Evolutionary conservation across 2,797 vertebrate genomes (phyloP).

Genomic region (Syngnathus rostellatus): DNA sequence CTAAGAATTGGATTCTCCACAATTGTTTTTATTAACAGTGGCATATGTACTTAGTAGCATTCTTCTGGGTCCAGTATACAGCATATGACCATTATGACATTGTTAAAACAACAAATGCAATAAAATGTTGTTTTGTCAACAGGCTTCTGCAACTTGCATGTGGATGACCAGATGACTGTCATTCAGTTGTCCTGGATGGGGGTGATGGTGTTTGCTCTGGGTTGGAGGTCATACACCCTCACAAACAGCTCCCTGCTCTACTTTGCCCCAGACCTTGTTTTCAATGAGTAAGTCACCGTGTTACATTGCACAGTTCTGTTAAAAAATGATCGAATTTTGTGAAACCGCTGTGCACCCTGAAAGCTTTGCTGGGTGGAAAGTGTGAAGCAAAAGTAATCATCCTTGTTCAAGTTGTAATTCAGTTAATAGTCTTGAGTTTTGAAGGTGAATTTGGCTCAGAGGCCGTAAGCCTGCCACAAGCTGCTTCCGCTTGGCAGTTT

Average conservation of each 20-base stretch:
- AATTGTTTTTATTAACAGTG: neutral
- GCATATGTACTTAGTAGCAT: neutral
- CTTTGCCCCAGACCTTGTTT: constrained; percentile 91
- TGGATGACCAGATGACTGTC: constrained; percentile 93
- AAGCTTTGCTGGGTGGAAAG: neutral
- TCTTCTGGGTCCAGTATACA: neutral
- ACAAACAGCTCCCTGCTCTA: constrained; percentile 91
- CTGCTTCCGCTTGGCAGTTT: constrained; percentile 10
- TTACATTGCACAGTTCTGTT: too few species aligned
- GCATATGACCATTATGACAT: neutral
- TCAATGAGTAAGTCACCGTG: constrained; percentile 85
- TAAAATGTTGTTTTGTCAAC: constrained; percentile 4
- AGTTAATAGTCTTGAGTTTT: neutral
- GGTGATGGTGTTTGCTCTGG: constrained; percentile 91
- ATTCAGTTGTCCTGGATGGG: constrained; percentile 97
- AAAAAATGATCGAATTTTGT: neutral
- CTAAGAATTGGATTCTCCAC: neutral
- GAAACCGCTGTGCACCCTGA: neutral
- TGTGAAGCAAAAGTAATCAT: neutral
- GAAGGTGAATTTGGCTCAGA: constrained; percentile 7
- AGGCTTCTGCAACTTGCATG: constrained; percentile 88
- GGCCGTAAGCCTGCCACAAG: constrained; percentile 5
- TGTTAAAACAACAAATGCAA: neutral
- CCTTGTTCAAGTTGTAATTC: neutral
- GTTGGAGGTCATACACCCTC: constrained; percentile 88